Percentiles rank a stretch among this genome's conserved stretches.
Conservation (phyloP, 1,140 invertebrate species). For the Drosophila nannoptera region DNA sequence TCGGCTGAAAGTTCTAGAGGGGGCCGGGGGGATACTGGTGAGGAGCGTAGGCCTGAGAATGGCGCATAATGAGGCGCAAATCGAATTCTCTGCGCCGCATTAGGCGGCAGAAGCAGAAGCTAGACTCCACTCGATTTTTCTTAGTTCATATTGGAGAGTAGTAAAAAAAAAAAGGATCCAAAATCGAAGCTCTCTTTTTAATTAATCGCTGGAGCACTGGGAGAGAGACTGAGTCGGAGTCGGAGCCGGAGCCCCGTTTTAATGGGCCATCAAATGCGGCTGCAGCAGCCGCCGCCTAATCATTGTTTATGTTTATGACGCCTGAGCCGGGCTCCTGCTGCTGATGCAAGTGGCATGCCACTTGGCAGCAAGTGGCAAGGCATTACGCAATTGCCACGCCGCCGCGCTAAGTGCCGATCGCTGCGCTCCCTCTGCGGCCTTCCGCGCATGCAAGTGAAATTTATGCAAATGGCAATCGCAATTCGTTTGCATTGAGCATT, state of each 20-base stretch:
- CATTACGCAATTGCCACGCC: constrained; percentile 33
- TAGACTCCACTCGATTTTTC: no score
- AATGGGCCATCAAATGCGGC: constrained; percentile 48
- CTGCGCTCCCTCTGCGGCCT: constrained; percentile 15
- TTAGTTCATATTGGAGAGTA: no score
- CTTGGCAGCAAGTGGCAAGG: constrained; percentile 13
- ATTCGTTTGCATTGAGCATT: constrained; percentile 40
- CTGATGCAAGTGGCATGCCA: constrained; percentile 1
- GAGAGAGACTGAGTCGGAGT: constrained; percentile 4
- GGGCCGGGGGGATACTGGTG: no score
- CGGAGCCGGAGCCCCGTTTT: constrained; percentile 65
- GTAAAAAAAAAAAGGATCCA: no score
- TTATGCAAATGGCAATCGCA: constrained; percentile 65
- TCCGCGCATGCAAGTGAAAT: constrained; percentile 64
- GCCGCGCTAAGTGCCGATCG: constrained; percentile 1
- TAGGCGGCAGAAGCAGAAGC: no score
- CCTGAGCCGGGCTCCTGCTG: not conserved
- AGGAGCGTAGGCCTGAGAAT: constrained; percentile 9
- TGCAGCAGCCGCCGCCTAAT: constrained; percentile 35
- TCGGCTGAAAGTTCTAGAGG: no score
- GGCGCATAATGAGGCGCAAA: constrained; percentile 4
- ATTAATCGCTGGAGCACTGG: no score
- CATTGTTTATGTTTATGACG: constrained; percentile 50
- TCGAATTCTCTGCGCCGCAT: no score
- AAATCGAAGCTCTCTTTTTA: no score